phyloP scores from a whole-genome alignment of 2,113 vertebrate genomes.

The Neogale vison region DNA sequence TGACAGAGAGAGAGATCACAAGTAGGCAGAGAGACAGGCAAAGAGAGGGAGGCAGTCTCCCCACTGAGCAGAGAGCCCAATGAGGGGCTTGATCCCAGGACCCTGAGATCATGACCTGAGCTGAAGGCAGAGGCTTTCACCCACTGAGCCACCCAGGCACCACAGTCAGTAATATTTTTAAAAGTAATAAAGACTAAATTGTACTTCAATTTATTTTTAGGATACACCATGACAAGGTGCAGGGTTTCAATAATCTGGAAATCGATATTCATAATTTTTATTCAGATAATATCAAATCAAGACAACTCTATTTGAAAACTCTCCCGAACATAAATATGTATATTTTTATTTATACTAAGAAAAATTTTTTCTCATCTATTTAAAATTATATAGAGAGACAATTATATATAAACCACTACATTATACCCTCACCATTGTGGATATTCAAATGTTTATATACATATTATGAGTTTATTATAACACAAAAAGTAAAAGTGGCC shows the following conservation, averaged over 20 bases:
- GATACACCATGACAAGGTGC: neutral
- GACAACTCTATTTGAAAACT: neutral
- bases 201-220: neutral
- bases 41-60: too few relatives aligned
- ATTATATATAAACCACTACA: neutral
- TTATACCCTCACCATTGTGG: neutral
- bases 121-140: too few relatives aligned
- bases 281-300: neutral
- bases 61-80: too few relatives aligned
- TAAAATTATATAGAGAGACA: neutral
- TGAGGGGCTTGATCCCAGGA: too few relatives aligned
- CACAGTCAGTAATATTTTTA: neutral
- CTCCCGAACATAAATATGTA: neutral
- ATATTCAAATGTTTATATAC: neutral
- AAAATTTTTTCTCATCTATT: neutral
- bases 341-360: conserved; percentile 29
- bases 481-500: neutral
- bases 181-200: neutral
- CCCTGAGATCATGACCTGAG: too few relatives aligned
- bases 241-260: neutral
- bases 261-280: neutral
- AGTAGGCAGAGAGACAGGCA: too few relatives aligned
- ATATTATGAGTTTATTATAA: neutral
- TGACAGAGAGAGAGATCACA: too few relatives aligned
- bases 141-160: too few relatives aligned